Conservation (phyloP, 2,113 vertebrate genomes). For the Nannobrachium achirus region DNA sequence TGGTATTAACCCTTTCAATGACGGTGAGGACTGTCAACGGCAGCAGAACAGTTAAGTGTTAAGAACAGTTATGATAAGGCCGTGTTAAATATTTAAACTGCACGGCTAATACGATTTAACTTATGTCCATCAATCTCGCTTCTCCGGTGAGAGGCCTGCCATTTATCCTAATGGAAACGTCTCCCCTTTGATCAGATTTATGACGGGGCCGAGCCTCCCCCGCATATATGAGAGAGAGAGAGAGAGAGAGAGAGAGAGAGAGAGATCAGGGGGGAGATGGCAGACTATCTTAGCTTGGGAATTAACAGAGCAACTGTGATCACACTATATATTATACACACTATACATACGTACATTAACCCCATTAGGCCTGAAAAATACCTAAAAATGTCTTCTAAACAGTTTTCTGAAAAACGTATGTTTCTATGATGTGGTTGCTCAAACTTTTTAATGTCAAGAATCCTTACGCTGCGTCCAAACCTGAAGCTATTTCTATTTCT, state of each 20-base stretch:
- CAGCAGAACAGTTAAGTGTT: too few relatives aligned
- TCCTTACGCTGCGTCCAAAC: too few relatives aligned
- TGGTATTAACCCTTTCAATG: too few relatives aligned
- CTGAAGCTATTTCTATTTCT: too few relatives aligned
- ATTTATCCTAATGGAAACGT: slow-evolving; percentile 80
- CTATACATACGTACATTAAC: too few relatives aligned
- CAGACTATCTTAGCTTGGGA: background rate
- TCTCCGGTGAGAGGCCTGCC: slow-evolving; percentile 78
- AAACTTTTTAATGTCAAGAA: too few relatives aligned
- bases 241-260: background rate
- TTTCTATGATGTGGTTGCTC: too few relatives aligned
- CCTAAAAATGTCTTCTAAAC: too few relatives aligned
- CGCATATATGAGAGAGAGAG: background rate
- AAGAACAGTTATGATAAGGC: slow-evolving; percentile 93
- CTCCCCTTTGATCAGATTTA: slow-evolving; percentile 88
- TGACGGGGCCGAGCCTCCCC: slow-evolving; percentile 43
- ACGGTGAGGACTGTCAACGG: too few relatives aligned
- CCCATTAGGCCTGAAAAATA: too few relatives aligned
- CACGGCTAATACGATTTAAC: slow-evolving; percentile 88
- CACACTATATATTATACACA: background rate
- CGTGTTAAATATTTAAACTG: slow-evolving; percentile 92
- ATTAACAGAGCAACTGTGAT: too few relatives aligned
- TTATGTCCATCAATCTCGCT: slow-evolving; percentile 86
- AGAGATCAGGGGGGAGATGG: background rate
- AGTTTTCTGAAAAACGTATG: too few relatives aligned